Conservation (phyloP, 2,888 invertebrate genomes). For the Neria commutata region DNA sequence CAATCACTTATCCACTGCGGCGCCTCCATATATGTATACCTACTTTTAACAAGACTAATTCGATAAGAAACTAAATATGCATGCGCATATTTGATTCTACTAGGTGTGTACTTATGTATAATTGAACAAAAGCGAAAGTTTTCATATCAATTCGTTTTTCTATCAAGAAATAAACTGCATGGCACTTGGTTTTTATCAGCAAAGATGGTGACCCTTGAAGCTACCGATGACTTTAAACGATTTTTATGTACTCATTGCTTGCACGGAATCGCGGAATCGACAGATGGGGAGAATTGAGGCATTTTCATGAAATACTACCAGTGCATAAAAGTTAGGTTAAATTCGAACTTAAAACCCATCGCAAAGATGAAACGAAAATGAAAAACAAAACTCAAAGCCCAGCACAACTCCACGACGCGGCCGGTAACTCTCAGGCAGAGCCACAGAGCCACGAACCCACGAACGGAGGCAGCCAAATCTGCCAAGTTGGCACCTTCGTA, state of each 20-base stretch:
- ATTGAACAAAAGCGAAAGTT: not conserved
- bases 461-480: conserved; percentile 47
- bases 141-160: too few relatives aligned
- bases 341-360: conserved; percentile 31
- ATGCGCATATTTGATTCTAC: not conserved
- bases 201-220: too few relatives aligned
- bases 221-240: too few relatives aligned
- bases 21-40: not conserved
- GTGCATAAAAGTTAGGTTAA: conserved; percentile 40
- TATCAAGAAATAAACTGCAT: too few relatives aligned
- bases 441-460: conserved; percentile 16
- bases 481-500: conserved; percentile 60
- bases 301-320: too few relatives aligned
- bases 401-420: conserved; percentile 13
- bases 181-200: too few relatives aligned
- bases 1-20: too few relatives aligned
- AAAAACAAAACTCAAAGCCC: conserved; percentile 10
- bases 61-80: not conserved
- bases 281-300: too few relatives aligned
- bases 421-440: not conserved
- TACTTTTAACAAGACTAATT: too few relatives aligned
- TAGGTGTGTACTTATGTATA: not conserved
- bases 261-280: too few relatives aligned
- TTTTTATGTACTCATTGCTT: too few relatives aligned
- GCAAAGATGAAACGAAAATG: not conserved